These are phyloP conservation scores for Monopis laevigella DNA, from an alignment of 2,888 invertebrate species.

Conservation along the genomic window DNA sequence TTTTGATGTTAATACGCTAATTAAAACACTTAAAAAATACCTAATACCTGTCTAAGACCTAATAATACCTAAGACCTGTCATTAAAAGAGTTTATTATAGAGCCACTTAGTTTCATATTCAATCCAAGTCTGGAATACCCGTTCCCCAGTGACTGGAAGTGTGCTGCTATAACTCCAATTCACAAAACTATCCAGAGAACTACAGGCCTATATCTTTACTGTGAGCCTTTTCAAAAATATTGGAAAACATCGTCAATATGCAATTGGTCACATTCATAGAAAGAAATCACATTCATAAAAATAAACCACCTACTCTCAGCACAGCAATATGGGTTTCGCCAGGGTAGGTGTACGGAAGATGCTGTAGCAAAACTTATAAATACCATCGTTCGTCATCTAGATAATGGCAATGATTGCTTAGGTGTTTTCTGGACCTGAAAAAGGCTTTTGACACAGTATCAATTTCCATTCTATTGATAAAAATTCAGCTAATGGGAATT, in stretches of 20 bases:
- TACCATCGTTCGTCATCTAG: neutral
- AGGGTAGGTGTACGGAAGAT: slow-evolving; percentile 4
- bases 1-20: neutral
- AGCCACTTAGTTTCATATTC: no score
- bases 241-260: slow-evolving; percentile 13
- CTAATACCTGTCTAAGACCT: neutral
- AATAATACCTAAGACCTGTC: neutral
- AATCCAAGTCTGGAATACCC: no score
- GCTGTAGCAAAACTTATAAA: slow-evolving; percentile 5
- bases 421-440: slow-evolving; percentile 12
- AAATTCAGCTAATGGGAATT: slow-evolving; percentile 15
- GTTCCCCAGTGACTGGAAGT: no score
- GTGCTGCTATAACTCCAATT: slow-evolving; percentile 5
- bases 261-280: slow-evolving; percentile 14
- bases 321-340: slow-evolving; percentile 11
- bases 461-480: slow-evolving; percentile 15
- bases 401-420: neutral
- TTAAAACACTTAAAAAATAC: neutral
- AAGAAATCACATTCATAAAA: no score
- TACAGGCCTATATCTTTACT: slow-evolving; percentile 13
- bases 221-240: slow-evolving; percentile 6
- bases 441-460: slow-evolving; percentile 17
- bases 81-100: no score
- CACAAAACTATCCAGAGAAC: slow-evolving; percentile 5
- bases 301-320: slow-evolving; percentile 4